Evolutionary conservation across 2,888 invertebrate genomes (phyloP), one percentile per base, ranked within the genome.

Genomic region (Diaperis boleti): DNA sequence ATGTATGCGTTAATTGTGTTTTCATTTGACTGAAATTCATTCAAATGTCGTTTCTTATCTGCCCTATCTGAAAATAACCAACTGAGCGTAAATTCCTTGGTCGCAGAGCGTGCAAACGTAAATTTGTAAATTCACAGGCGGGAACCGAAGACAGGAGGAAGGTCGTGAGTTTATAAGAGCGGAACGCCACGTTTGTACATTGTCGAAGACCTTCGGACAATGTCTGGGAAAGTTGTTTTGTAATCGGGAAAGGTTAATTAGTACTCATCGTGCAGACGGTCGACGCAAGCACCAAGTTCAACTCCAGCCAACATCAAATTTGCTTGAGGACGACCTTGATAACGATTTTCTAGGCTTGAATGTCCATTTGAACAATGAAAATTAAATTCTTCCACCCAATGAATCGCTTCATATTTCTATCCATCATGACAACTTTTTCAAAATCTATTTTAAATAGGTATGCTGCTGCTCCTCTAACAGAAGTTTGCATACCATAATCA

Each of bases 61-160:
- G 57, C 57, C 60, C 60, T 62, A 55, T 60, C 60, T 63, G 56
- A 42, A 62, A 62, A 56, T 50, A 45, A 44, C 61, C 67, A 66
- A 62, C 70, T 66, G 59, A 72, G 68, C 69, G 66, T 69, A 63
- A 67, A 68, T 59, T 42, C 18, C 37, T 52, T 56, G 63, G 60
- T 61, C 64, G 37, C 49, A 33, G 54, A 70, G 68, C 70, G 65
- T 72, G 67, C 66, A 71, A 67, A 72, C 69, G 71, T 70, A 71
- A 73, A 73, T 74, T 74, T 69, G 72, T 71, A 69, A 72, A 72
- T 59, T 69, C 71, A 63, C 66, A 47, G 68, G 65, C 66, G 67
- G 68, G 68, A 73, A 59, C 63, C 64, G 67, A 62, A 64, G 55
- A 64, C 54, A 64, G 59, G 59, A 61, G 67, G 64, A 67, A 69